These are phyloP conservation scores for Actinopyga echinites DNA, from an alignment of 53 echinoderm and acorn worm genomes.

Conservation along the genomic window DNA sequence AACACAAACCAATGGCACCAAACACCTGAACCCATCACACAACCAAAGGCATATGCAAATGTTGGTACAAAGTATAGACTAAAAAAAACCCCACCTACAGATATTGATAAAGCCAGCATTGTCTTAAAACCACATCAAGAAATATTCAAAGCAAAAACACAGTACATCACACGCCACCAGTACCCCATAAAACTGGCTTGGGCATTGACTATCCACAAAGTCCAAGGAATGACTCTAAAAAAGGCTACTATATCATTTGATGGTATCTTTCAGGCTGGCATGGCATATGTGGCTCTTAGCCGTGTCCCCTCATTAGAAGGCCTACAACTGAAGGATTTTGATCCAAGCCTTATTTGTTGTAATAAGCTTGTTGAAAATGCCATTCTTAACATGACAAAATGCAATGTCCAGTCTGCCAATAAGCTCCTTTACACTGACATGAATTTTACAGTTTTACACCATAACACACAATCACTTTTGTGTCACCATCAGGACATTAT, in stretches of 20 bases:
- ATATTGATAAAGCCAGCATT: constrained; percentile 3
- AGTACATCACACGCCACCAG: constrained; percentile 23
- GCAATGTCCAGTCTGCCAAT: too few relatives aligned
- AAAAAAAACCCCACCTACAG: constrained; percentile 12
- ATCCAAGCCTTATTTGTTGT: background rate
- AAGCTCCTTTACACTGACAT: background rate
- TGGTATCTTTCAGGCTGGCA: constrained; percentile 35
- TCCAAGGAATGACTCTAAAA: constrained; percentile 21
- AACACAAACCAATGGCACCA: too few relatives aligned
- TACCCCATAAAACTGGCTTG: constrained; percentile 44
- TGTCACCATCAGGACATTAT: constrained; percentile 20
- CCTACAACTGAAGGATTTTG: background rate
- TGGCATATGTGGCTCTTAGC: constrained; percentile 18
- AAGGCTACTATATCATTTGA: constrained; percentile 8
- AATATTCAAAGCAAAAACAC: background rate
- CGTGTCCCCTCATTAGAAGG: constrained; percentile 10
- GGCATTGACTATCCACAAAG: constrained; percentile 44
- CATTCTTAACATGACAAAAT: too few relatives aligned
- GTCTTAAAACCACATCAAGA: constrained; percentile 28
- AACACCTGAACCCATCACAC: too few relatives aligned
- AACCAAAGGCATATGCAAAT: too few relatives aligned
- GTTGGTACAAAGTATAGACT: constrained; percentile 33
- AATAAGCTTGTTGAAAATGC: background rate
- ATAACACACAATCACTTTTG: constrained; percentile 14
- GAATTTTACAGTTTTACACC: constrained; percentile 15